Evolutionary conservation across 2,888 invertebrate species (phyloP).

Genomic region (Orthonevra nobilis): DNA sequence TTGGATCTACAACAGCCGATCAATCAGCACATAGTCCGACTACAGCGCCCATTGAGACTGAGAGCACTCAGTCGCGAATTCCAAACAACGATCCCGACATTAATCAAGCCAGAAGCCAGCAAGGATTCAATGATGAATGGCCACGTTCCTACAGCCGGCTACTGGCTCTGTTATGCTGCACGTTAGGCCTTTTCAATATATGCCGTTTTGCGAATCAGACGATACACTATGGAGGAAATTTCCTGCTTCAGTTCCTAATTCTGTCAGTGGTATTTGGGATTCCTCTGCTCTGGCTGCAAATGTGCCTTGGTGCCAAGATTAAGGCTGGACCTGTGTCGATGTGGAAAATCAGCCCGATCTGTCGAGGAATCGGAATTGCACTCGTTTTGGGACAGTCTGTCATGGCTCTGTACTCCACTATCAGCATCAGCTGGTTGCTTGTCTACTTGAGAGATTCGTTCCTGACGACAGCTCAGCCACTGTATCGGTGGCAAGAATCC

Average conservation of each 20-base stretch:
- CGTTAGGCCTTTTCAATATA: constrained; percentile 93
- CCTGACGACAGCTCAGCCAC: constrained; percentile 86
- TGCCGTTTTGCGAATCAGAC: constrained; percentile 92
- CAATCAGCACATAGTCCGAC: constrained; percentile 37
- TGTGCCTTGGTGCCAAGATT: constrained; percentile 91
- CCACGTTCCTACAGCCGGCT: constrained; percentile 88
- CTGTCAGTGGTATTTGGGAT: constrained; percentile 90
- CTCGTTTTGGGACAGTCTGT: constrained; percentile 89
- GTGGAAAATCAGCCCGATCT: constrained; percentile 96
- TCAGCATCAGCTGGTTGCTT: constrained; percentile 95
- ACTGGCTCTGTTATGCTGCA: constrained; percentile 91
- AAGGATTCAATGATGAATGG: constrained; percentile 81
- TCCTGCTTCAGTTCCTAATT: constrained; percentile 92
- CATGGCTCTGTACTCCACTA: constrained; percentile 92
- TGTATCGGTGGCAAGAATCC: constrained; percentile 90
- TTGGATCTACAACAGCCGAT: constrained; percentile 71
- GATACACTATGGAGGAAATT: constrained; percentile 92
- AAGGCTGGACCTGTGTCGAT: constrained; percentile 93
- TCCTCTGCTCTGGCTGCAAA: constrained; percentile 91
- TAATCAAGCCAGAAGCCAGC: constrained; percentile 69
- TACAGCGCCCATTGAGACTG: constrained; percentile 43
- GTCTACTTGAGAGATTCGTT: constrained; percentile 94
- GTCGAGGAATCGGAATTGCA: constrained; percentile 93
- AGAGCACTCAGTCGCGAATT: constrained; percentile 60
- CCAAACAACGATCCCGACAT: constrained; percentile 71